Base-by-base conservation (phyloP, 2,888 invertebrate genomes). In the Agrotis ipsilon region DNA sequence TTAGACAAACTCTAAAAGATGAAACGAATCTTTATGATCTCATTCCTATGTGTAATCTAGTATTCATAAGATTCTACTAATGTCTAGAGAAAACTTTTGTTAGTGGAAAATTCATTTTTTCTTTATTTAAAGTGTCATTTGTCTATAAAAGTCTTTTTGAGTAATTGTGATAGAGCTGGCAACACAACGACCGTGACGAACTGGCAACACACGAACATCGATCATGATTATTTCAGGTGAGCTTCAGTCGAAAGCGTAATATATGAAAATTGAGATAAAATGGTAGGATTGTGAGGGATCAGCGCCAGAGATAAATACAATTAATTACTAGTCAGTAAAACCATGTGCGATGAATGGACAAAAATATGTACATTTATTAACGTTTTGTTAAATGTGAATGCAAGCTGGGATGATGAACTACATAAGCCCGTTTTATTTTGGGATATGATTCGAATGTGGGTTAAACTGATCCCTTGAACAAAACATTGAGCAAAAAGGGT, bases 291-390 rank as follows among this genome's bases (percentile, higher is more conserved):
- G 43, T 13, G 24, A 51, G 48, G 48, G 59, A 66, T 75, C 52
- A 75, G 54, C 46, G 80, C 63, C 63, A 63, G n/a, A 71, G 67
- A 72, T 75, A 73, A 80, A 62, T 67, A 45, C 59, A 71, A 82
- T 84, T 68, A 75, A 84, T 81, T 68, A 59, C 19, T n/a, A 45
- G 48, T 60, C 63, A 55, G 58, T 68, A 65, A 73, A 57, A 66
- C 54, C 68, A 75, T 63, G 64, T 58, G 66, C 52, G 52, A 58
- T 70, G 65, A 19, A 73, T 68, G 21, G 11, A 27, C 16, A 78
- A 67, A 70, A 74, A 58, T 66, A 67, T 75, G 32, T 79, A 65
- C 66, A 65, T 77, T 77, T 73, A 70, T 61, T 62, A 73, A 55
- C 43, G n/a, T 14, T 16, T 24, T 43, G 19, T 32, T 45, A 45